Evolutionary conservation across 1,140 invertebrate genomes (phyloP), one percentile per base, ranked within the genome.

Genomic region (Agraylea sexmaculata): DNA sequence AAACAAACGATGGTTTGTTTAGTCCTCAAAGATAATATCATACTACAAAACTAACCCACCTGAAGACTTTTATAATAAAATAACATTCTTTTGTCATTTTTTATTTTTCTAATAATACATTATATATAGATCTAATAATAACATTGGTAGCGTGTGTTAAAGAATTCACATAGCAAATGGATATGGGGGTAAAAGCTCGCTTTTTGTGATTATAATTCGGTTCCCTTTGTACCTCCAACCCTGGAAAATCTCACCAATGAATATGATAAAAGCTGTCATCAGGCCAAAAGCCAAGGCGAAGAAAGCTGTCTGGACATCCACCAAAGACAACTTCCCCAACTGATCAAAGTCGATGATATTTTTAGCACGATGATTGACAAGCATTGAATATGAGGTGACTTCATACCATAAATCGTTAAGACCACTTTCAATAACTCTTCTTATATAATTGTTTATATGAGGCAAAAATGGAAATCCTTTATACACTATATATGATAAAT

Each of bases 401-500:
- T 49, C 43, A 21, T 49, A 49, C 48, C 48, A 50, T 15, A 42
- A 37, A 1, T 50, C 32, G 20, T 42, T 50, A 17, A 50, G 25
- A 30, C 51, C 51, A 0, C 29, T 43, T 25, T 53, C 47, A 11
- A 27, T 25, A 18, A 44, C 34, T 12, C 45, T 41, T 8, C 21
- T 15, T 12, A 53, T 42, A 25, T 47, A 45, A 6, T 42, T 36
- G 37, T 56, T 51, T 32, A 58, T 51, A 13, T 45, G 42, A 1
- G 37, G 18, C 10, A 54, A 29, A 50, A 53, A 56, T 35, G 53
- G 35, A 43, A 54, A 50, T 32, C 52, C 32, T 22, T 32, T 40
- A 41, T 46, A 45, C 6, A 62, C 37, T 2, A 60, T 40, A 37
- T 62, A 65, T 0, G 55, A 46, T 4, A 68, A 41, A 46, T 55